Conservation (phyloP, 2,113 vertebrate genomes). For the Mormoops blainvillei region DNA sequence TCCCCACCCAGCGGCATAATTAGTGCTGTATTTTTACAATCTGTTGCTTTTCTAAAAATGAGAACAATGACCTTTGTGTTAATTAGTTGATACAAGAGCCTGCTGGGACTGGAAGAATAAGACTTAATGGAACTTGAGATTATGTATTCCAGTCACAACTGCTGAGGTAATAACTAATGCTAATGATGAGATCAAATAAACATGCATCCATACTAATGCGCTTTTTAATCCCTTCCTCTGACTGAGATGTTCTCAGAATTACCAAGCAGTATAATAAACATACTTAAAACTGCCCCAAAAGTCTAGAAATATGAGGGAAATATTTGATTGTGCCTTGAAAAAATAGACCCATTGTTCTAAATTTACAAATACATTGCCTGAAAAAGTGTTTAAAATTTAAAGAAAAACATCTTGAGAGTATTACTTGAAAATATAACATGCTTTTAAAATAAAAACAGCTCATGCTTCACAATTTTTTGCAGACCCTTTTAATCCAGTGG, state of each 20-base stretch:
- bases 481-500: background rate
- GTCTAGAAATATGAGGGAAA: background rate
- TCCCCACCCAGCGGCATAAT: constrained; percentile 55
- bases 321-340: background rate
- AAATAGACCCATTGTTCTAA: background rate
- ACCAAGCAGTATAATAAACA: background rate
- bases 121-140: constrained; percentile 55
- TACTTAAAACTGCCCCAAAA: background rate
- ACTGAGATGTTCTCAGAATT: background rate
- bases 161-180: constrained; percentile 50
- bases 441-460: background rate
- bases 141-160: constrained; percentile 51
- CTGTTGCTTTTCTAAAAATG: constrained; percentile 75
- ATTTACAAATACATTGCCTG: background rate
- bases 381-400: background rate
- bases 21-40: constrained; percentile 68
- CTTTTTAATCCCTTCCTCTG: constrained; percentile 44
- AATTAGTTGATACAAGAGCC: constrained; percentile 72
- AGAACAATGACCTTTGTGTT: constrained; percentile 77
- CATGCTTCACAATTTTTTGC: background rate
- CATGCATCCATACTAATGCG: background rate
- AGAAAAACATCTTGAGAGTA: background rate
- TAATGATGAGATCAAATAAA: constrained; percentile 65
- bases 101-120: constrained; percentile 63
- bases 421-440: background rate